These are phyloP conservation scores for Sturmia bella DNA, from an alignment of 2,888 invertebrate genomes.

Conservation along the genomic window DNA sequence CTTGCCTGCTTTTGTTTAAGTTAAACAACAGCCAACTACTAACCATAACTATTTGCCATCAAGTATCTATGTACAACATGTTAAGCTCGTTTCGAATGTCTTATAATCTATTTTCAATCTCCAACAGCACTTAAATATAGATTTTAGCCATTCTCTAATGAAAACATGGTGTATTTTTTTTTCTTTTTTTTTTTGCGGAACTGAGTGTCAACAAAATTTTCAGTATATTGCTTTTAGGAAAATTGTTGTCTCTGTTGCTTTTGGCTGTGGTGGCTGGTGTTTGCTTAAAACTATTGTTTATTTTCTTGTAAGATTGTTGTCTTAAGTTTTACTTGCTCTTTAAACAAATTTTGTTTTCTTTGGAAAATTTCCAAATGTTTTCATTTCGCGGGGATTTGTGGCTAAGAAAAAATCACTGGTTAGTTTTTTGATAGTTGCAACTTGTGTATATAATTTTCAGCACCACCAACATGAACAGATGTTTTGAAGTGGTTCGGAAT, in stretches of 20 bases:
- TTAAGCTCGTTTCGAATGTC: conserved; percentile 28
- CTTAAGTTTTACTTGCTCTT: conserved; percentile 13
- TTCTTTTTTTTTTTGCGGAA: neutral
- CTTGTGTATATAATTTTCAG: conserved; percentile 8
- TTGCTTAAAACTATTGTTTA: conserved; percentile 11
- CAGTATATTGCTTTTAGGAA: neutral
- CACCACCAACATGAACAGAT: conserved; percentile 36
- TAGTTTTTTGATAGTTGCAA: conserved; percentile 13
- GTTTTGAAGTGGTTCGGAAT: conserved; percentile 9
- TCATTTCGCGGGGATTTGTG: conserved; percentile 24
- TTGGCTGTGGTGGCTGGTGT: neutral
- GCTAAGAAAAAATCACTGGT: conserved; percentile 32
- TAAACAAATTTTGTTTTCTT: conserved; percentile 39
- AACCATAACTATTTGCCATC: too few relatives aligned
- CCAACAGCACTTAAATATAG: conserved; percentile 59
- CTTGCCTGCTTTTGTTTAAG: neutral
- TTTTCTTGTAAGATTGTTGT: conserved; percentile 7
- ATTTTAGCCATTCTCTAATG: conserved; percentile 46
- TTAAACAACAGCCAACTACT: too few relatives aligned
- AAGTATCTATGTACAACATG: neutral
- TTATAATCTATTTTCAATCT: conserved; percentile 63
- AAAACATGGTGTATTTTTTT: conserved; percentile 50
- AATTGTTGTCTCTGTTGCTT: neutral
- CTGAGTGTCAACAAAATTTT: conserved; percentile 58
- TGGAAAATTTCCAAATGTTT: conserved; percentile 56